phyloP scores from a whole-genome alignment of 2,113 vertebrate genomes.

The Caranx melampygus region DNA sequence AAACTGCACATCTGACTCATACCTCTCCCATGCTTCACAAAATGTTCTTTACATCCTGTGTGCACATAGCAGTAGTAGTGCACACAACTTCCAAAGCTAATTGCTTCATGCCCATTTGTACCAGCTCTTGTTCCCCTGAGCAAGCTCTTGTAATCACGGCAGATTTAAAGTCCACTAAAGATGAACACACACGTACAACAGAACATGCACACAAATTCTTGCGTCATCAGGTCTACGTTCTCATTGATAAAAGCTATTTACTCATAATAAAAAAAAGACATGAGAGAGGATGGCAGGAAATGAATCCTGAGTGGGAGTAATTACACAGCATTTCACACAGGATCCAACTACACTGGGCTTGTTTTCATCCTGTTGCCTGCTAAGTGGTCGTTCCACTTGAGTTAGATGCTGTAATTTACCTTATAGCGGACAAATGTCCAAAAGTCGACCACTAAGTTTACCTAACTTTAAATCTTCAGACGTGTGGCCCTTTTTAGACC shows the following conservation, averaged over 20 bases:
- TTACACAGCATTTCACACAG: neutral
- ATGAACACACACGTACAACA: neutral
- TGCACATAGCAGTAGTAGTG: neutral
- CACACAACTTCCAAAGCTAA: neutral
- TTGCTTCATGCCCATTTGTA: neutral
- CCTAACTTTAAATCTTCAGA: neutral
- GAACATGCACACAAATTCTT: neutral
- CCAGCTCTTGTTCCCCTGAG: neutral
- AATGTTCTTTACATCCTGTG: neutral
- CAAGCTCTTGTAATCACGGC: neutral
- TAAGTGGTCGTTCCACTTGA: slow-evolving; percentile 3
- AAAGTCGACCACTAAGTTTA: too few species aligned
- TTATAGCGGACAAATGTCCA: too few species aligned
- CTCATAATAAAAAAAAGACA: neutral
- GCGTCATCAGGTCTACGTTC: neutral
- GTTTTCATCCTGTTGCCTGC: neutral
- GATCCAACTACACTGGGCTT: neutral
- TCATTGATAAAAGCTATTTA: neutral
- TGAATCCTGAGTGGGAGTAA: neutral
- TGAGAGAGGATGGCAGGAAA: neutral
- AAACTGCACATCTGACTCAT: slow-evolving; percentile 14
- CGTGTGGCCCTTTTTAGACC: neutral
- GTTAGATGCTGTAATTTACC: neutral
- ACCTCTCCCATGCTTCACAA: neutral
- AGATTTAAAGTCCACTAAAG: neutral